phyloP scores from a whole-genome alignment of 1,140 invertebrate species.

The Bombus breviceps region DNA sequence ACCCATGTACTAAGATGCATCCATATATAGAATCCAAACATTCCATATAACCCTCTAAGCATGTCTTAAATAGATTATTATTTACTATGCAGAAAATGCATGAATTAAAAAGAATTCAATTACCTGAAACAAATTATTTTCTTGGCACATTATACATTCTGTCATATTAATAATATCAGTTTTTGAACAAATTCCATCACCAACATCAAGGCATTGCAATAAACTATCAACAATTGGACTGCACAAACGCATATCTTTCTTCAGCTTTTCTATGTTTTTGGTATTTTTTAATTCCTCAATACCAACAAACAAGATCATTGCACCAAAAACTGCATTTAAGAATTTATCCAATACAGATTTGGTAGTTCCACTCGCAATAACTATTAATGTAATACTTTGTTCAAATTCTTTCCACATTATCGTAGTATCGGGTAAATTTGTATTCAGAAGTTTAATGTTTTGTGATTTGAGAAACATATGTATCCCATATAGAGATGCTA shows the following conservation, averaged over 20 bases:
- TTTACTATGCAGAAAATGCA: conserved; percentile 25
- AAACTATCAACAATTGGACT: conserved; percentile 89
- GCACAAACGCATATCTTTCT: conserved; percentile 89
- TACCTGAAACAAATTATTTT: conserved; percentile 89
- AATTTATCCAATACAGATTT: conserved; percentile 85
- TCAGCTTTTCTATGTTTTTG: conserved; percentile 90
- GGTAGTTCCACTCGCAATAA: conserved; percentile 86
- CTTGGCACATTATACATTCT: conserved; percentile 87
- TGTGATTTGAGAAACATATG: conserved; percentile 92
- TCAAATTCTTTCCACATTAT: conserved; percentile 91
- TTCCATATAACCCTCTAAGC: conserved; percentile 89
- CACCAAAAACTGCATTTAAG: conserved; percentile 88
- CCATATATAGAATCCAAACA: conserved; percentile 90
- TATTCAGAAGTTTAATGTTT: conserved; percentile 86
- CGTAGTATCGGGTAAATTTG: conserved; percentile 87
- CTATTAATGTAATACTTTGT: conserved; percentile 86
- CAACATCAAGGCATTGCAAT: conserved; percentile 87
- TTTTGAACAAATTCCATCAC: conserved; percentile 83
- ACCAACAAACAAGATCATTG: conserved; percentile 90
- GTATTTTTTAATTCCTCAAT: conserved; percentile 89
- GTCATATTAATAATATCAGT: conserved; percentile 86
- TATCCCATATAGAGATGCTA: conserved; percentile 92
- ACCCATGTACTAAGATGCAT: conserved; percentile 89
- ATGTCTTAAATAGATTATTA: conserved; percentile 84
- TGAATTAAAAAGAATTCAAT: conserved; percentile 14